A percentile compares a stretch with the other conserved stretches of the same genome.
phyloP scores from a whole-genome alignment of 1,140 invertebrate species.

The Hypsibius dujardini region DNA sequence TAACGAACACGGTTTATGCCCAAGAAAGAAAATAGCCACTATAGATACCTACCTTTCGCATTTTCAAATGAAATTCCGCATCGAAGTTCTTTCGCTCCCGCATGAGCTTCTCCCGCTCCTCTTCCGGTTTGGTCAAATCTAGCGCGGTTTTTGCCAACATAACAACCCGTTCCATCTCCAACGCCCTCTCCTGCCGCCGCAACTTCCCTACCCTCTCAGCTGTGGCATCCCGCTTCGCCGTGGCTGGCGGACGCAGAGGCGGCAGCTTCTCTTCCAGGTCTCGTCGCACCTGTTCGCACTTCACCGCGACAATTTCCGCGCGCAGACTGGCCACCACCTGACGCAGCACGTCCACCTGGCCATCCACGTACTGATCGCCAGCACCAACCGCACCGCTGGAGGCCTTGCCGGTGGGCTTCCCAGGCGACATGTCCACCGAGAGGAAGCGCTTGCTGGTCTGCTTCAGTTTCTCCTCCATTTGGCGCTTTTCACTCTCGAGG shows the following conservation, averaged over 20 bases:
- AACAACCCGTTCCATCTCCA: neutral
- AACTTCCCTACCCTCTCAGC: neutral
- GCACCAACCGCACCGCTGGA: neutral
- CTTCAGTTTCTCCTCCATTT: slow-evolving; percentile 16
- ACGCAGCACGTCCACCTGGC: slow-evolving; percentile 9
- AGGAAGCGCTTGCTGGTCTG: slow-evolving; percentile 17
- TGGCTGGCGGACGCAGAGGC: neutral
- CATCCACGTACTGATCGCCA: neutral
- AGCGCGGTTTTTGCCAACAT: neutral
- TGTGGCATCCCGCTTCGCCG: neutral
- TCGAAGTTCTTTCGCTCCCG: neutral
- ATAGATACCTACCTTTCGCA: slow-evolving; percentile 5
- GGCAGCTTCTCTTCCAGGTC: neutral
- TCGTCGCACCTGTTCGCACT: neutral
- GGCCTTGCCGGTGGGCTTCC: neutral
- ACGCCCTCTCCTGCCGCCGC: neutral
- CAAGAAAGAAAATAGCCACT: neutral
- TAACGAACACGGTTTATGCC: too few species aligned
- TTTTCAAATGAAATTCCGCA: neutral
- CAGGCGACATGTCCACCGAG: neutral
- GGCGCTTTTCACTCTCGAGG: neutral
- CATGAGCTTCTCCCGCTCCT: neutral
- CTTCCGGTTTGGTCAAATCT: slow-evolving; percentile 4
- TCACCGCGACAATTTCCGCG: neutral
- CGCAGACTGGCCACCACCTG: neutral